Conservation (phyloP, 2,888 invertebrate genomes). For the Hyalella azteca region DNA sequence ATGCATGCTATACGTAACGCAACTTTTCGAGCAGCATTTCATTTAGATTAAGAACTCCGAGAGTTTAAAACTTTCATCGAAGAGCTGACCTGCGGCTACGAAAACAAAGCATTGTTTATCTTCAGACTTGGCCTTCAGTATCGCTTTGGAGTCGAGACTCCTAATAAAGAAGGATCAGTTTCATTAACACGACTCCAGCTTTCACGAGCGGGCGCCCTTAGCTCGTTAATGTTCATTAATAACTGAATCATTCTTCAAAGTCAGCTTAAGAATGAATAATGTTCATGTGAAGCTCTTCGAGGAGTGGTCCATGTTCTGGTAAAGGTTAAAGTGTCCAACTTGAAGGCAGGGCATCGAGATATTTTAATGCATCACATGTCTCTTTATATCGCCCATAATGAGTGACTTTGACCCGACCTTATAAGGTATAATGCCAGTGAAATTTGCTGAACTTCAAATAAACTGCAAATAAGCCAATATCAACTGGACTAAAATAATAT, state of each 20-base stretch:
- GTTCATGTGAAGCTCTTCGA: background rate
- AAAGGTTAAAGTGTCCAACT: background rate
- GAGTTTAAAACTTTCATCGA: no score
- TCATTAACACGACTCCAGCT: background rate
- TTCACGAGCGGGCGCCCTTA: background rate
- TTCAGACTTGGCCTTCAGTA: background rate
- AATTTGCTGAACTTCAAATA: constrained; percentile 7
- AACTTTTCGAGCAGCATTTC: no score
- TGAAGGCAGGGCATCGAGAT: background rate
- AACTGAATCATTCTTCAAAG: background rate
- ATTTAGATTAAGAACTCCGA: no score
- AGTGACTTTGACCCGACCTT: background rate
- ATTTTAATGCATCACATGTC: background rate
- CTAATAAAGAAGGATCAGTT: background rate
- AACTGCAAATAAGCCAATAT: background rate
- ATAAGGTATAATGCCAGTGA: background rate
- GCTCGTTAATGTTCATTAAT: constrained; percentile 8
- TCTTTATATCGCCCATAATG: background rate
- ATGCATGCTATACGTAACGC: no score
- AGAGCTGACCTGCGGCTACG: no score
- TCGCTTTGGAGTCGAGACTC: background rate
- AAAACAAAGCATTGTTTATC: background rate
- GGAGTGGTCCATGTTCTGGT: background rate
- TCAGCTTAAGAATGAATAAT: background rate
- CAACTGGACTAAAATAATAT: background rate